These are phyloP conservation scores for Numida meleagris DNA, from an alignment of 2,113 vertebrate species.

Conservation along the genomic window DNA sequence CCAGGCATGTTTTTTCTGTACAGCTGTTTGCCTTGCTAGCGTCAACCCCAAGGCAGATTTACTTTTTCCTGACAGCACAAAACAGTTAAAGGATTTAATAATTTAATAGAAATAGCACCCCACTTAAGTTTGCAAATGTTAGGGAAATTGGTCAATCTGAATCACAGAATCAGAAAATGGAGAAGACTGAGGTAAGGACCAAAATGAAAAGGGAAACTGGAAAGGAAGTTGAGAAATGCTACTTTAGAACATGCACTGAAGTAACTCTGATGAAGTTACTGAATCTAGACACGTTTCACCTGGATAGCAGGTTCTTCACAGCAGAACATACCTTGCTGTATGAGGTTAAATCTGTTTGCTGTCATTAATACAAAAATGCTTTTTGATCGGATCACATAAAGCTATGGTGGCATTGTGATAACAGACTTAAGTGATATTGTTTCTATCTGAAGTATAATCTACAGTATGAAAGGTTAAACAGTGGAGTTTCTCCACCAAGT, in stretches of 20 bases:
- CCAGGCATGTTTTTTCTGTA: not conserved
- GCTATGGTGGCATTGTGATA: not conserved
- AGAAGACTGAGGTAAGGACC: not conserved
- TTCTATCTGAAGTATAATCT: not conserved
- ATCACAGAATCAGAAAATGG: not conserved
- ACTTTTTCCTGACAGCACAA: not conserved
- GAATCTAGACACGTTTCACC: not conserved
- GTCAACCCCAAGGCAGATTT: not conserved
- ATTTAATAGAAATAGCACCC: not conserved
- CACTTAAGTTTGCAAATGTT: not conserved
- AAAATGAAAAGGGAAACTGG: not conserved
- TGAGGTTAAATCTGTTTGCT: constrained; percentile 35
- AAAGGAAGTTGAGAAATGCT: not conserved
- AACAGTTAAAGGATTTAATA: not conserved
- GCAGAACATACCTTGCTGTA: not conserved
- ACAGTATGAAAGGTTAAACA: not conserved
- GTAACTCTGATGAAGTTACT: not conserved
- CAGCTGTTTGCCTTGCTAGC: not conserved
- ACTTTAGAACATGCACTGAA: not conserved
- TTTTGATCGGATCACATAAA: not conserved
- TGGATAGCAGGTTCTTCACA: not conserved
- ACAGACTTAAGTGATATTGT: not conserved
- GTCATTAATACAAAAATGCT: not conserved
- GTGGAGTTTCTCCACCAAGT: not conserved
- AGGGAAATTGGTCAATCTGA: not conserved